Conservation (phyloP, 1,140 invertebrate species). For the Conus ventricosus region DNA sequence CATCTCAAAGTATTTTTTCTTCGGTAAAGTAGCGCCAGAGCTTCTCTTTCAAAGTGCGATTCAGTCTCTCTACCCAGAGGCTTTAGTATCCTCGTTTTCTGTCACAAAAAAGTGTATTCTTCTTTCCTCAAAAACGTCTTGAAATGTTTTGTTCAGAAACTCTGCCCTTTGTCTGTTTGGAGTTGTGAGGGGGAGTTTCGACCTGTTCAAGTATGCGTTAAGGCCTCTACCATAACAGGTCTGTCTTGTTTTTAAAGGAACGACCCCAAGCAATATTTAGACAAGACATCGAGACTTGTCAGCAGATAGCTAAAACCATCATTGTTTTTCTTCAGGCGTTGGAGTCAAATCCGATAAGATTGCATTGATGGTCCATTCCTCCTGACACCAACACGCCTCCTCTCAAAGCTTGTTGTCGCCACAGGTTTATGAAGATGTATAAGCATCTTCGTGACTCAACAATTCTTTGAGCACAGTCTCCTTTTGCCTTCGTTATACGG, state of each 20-base stretch:
- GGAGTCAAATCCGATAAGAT: conserved; percentile 70
- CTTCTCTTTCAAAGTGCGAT: conserved; percentile 75
- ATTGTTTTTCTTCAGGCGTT: conserved; percentile 67
- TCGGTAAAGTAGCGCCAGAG: conserved; percentile 73
- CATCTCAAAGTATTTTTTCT: conserved; percentile 71
- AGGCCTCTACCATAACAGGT: conserved; percentile 48
- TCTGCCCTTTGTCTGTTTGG: conserved; percentile 39
- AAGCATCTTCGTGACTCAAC: conserved; percentile 37
- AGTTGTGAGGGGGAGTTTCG: conserved; percentile 17
- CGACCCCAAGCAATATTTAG: conserved; percentile 74
- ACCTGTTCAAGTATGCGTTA: conserved; percentile 54
- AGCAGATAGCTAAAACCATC: conserved; percentile 74
- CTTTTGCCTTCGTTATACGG: background rate
- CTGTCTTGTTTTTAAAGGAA: conserved; percentile 75
- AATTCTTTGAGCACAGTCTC: conserved; percentile 9
- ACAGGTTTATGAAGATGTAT: conserved; percentile 42
- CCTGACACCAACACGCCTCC: conserved; percentile 28
- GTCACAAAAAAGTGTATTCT: conserved; percentile 13
- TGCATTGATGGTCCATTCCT: conserved; percentile 71
- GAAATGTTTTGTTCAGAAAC: conserved; percentile 36
- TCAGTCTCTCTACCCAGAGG: conserved; percentile 75
- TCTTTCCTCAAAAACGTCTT: conserved; percentile 35
- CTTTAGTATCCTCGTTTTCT: conserved; percentile 72
- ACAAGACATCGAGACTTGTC: conserved; percentile 74
- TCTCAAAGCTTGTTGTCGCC: conserved; percentile 21